Percentiles rank a stretch among this genome's conserved stretches.
Conservation (phyloP, 1,140 invertebrate species). For the Macrosteles quadrilineatus region DNA sequence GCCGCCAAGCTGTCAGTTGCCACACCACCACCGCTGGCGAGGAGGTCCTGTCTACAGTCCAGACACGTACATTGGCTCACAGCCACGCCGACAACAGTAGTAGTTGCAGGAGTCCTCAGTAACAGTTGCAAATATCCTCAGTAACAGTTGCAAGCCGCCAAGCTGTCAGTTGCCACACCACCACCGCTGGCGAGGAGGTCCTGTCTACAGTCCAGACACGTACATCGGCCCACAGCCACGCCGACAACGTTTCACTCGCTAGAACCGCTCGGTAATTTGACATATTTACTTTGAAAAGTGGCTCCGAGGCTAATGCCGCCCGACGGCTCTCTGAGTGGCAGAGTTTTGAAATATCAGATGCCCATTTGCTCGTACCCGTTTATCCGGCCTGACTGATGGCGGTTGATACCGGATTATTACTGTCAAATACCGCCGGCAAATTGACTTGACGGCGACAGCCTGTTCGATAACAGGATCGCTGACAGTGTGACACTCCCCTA, state of each 20-base stretch:
- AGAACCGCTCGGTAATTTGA: conserved; percentile 14
- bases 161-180: too few species aligned
- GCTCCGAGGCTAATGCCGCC: background rate
- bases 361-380: conserved; percentile 1
- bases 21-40: too few species aligned
- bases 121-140: too few species aligned
- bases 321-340: too few species aligned
- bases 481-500: too few species aligned
- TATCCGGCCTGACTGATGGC: conserved; percentile 3
- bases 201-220: background rate
- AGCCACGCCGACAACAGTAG: too few species aligned
- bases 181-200: too few species aligned
- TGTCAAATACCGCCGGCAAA: conserved; percentile 13
- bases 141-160: too few species aligned
- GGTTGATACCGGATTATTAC: conserved; percentile 20
- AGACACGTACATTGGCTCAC: too few species aligned
- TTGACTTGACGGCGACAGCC: conserved; percentile 10
- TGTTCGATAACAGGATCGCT: background rate
- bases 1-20: too few species aligned
- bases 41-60: too few species aligned
- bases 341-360: conserved; percentile 20
- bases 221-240: background rate
- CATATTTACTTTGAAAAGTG: conserved; percentile 26
- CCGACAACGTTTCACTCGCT: background rate
- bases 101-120: too few species aligned